Evolutionary conservation across 1,140 invertebrate species (phyloP).

Genomic region (Cydia amplana): DNA sequence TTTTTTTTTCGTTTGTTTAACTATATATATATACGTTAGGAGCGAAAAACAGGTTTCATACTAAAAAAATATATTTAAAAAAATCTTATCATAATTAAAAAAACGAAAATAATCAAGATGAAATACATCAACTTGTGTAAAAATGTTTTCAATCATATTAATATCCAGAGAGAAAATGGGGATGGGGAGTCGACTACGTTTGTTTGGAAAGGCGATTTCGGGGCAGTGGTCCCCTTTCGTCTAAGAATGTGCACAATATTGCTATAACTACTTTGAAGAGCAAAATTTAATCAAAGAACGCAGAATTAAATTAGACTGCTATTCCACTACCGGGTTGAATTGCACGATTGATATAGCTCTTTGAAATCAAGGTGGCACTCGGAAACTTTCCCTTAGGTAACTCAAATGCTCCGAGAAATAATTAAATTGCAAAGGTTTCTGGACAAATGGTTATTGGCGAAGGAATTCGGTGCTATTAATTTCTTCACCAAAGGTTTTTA

Average conservation of each 20-base stretch:
- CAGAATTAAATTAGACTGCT: background rate
- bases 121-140: too few relatives aligned
- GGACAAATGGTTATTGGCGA: conserved; percentile 49
- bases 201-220: too few relatives aligned
- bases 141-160: too few relatives aligned
- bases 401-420: conserved; percentile 45
- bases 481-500: conserved; percentile 48
- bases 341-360: conserved; percentile 43
- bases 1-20: too few relatives aligned
- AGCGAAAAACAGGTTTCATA: too few relatives aligned
- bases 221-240: too few relatives aligned
- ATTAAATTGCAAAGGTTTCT: conserved; percentile 49
- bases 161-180: too few relatives aligned
- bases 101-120: too few relatives aligned
- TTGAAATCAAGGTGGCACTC: conserved; percentile 41
- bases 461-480: conserved; percentile 51
- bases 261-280: background rate
- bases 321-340: conserved; percentile 19
- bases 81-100: too few relatives aligned
- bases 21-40: too few relatives aligned
- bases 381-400: conserved; percentile 38
- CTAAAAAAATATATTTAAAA: too few relatives aligned
- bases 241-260: background rate
- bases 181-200: too few relatives aligned
- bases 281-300: conserved; percentile 3